Evolutionary conservation across 1,140 invertebrate species (phyloP).

Genomic region (Philopotamus ludificatus): DNA sequence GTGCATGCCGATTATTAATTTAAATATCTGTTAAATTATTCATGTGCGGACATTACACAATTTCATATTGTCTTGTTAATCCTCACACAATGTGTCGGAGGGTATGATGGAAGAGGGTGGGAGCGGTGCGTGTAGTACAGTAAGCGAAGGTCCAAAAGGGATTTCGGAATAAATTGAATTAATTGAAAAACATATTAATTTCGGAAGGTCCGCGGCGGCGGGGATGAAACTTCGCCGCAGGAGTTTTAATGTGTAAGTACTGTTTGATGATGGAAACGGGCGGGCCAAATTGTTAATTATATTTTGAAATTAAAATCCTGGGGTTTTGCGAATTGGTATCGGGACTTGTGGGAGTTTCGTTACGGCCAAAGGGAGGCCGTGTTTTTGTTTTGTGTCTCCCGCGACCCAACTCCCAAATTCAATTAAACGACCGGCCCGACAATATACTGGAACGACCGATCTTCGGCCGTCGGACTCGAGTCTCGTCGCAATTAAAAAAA

Average conservation of each 20-base stretch:
- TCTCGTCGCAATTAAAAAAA: too few species aligned
- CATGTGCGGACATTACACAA: neutral
- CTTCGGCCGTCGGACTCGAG: too few species aligned
- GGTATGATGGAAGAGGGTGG: neutral
- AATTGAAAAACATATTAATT: neutral
- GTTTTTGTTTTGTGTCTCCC: slow-evolving; percentile 29
- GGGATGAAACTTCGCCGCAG: neutral
- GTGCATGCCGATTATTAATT: too few species aligned
- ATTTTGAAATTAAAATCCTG: slow-evolving; percentile 35
- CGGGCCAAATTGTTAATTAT: slow-evolving; percentile 31
- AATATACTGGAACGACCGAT: slow-evolving; percentile 2
- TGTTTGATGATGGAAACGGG: slow-evolving; percentile 4
- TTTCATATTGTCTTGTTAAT: neutral
- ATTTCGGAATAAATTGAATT: neutral
- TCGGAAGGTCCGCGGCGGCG: neutral
- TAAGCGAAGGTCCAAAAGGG: neutral
- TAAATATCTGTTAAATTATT: too few species aligned
- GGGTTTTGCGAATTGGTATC: slow-evolving; percentile 1
- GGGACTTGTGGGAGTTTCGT: neutral
- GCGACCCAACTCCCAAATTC: slow-evolving; percentile 11
- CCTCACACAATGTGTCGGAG: neutral
- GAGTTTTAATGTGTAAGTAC: neutral
- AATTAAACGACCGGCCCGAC: slow-evolving; percentile 11
- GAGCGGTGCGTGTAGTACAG: neutral
- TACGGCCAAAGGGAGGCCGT: slow-evolving; percentile 10